Evolutionary conservation across 1,140 invertebrate genomes (phyloP).

Genomic region (Camponotus vicinus): DNA sequence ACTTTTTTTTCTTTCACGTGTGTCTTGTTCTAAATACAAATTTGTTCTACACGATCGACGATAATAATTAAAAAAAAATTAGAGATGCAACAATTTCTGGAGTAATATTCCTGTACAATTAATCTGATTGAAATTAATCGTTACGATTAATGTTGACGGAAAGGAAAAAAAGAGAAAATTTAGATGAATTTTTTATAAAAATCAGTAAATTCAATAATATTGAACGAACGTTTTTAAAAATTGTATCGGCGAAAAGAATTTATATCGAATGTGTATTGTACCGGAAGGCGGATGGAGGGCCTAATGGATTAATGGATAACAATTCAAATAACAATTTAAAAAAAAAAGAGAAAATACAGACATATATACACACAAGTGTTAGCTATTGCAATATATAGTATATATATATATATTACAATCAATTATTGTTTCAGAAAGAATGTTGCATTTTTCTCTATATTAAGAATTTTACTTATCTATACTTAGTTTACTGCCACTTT

Average conservation of each 20-base stretch:
- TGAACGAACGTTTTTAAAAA: background rate
- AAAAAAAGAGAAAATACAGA: background rate
- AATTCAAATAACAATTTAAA: background rate
- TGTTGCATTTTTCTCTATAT: conserved; percentile 54
- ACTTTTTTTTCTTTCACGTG: background rate
- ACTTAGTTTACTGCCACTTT: conserved; percentile 70
- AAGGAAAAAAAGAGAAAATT: background rate
- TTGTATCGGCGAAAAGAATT: background rate
- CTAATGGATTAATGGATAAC: conserved; percentile 18
- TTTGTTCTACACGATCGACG: background rate
- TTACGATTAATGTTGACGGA: background rate
- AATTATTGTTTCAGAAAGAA: conserved; percentile 37
- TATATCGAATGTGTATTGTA: background rate
- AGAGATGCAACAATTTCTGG: conserved; percentile 49
- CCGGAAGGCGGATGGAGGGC: background rate
- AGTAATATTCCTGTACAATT: background rate
- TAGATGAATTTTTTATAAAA: background rate
- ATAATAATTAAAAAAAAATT: conserved; percentile 9
- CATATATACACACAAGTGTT: background rate
- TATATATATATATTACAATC: background rate
- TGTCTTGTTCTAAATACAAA: conserved; percentile 14
- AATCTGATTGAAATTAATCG: background rate
- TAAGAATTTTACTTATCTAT: conserved; percentile 51
- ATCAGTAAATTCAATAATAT: conserved; percentile 9
- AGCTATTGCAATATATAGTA: background rate